phyloP scores from a whole-genome alignment of 2,113 vertebrate species.

The Thermophis baileyi region DNA sequence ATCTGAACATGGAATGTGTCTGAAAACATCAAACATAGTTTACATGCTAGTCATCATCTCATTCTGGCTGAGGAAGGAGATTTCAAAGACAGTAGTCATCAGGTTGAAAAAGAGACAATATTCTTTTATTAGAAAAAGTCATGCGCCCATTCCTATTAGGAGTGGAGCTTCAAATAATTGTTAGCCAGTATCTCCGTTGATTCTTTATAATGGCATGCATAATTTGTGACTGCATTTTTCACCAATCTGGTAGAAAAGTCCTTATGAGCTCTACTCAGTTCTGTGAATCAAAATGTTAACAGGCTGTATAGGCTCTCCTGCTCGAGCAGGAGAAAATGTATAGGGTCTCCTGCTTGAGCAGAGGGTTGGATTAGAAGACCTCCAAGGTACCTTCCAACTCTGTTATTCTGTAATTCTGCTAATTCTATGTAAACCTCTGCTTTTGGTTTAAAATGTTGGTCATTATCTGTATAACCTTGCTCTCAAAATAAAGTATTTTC shows the following conservation, averaged over 20 bases:
- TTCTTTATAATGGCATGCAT: background rate
- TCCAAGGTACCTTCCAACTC: background rate
- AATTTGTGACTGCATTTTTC: background rate
- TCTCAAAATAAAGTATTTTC: background rate
- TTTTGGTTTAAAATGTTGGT: background rate
- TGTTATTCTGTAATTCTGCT: background rate
- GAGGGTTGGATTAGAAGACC: background rate
- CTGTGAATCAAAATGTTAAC: background rate
- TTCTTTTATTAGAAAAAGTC: background rate
- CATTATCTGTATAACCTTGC: background rate
- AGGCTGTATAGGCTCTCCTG: background rate
- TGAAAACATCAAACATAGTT: background rate
- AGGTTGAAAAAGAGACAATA: background rate
- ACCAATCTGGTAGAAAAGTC: background rate
- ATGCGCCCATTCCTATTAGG: background rate
- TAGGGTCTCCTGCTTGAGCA: background rate
- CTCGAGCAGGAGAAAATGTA: background rate
- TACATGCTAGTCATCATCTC: background rate
- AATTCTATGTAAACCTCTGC: background rate
- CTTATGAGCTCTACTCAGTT: background rate
- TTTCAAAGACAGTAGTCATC: background rate
- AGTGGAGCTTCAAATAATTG: background rate
- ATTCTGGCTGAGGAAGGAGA: background rate
- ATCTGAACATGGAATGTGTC: background rate
- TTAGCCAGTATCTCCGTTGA: background rate